Conservation (phyloP, 2,113 vertebrate genomes). For the Hipposideros armiger region DNA sequence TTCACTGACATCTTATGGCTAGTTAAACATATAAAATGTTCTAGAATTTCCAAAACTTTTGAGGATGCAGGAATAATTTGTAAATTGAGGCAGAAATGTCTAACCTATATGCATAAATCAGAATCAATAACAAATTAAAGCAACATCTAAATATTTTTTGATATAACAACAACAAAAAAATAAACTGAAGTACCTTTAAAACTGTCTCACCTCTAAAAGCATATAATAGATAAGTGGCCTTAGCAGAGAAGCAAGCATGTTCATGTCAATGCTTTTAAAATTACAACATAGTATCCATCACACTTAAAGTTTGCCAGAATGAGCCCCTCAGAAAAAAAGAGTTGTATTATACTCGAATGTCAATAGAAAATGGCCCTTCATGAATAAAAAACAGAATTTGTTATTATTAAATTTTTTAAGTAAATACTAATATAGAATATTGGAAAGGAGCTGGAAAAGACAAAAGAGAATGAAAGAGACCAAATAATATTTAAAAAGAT, state of each 20-base stretch:
- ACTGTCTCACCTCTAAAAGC: background rate
- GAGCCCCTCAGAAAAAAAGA: background rate
- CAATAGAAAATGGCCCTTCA: background rate
- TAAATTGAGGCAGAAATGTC: background rate
- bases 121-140: background rate
- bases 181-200: background rate
- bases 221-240: background rate
- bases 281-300: background rate
- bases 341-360: background rate
- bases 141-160: background rate
- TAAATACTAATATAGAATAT: background rate
- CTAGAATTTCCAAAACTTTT: conserved; percentile 5
- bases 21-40: background rate
- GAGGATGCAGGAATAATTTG: background rate
- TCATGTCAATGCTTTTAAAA: background rate
- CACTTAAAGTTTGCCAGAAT: background rate
- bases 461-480: background rate
- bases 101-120: background rate
- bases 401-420: background rate
- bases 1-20: background rate
- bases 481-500: background rate
- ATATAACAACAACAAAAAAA: background rate
- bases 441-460: background rate
- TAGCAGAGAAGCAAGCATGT: background rate
- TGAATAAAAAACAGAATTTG: background rate